Conservation (phyloP, 2,113 vertebrate species). For the Melanocharis versteri region DNA sequence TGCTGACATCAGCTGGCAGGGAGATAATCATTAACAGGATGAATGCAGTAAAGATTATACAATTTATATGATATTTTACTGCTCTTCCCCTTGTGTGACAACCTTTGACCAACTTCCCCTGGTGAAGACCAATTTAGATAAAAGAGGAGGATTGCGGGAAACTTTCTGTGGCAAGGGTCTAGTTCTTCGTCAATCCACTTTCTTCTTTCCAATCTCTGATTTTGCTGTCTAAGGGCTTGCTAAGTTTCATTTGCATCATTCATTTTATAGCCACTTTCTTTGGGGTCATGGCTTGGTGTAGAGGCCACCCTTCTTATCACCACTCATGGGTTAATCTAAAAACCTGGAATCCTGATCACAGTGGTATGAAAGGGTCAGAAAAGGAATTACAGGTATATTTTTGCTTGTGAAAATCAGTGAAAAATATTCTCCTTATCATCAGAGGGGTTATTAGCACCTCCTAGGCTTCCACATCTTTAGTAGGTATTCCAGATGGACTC, state of each 20-base stretch:
- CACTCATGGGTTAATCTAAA: background rate
- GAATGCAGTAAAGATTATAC: background rate
- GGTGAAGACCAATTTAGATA: background rate
- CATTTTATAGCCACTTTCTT: background rate
- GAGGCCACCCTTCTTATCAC: background rate
- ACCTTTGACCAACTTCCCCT: background rate
- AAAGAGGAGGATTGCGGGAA: background rate
- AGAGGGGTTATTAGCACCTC: background rate
- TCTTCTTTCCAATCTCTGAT: background rate
- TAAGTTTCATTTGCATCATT: background rate
- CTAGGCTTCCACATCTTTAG: background rate
- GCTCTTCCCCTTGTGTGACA: background rate
- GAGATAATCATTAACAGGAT: conserved; percentile 41
- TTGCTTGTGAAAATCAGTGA: background rate
- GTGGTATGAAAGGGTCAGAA: background rate
- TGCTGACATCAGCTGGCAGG: background rate
- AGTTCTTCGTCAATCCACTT: background rate
- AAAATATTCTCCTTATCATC: background rate
- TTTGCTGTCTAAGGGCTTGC: background rate
- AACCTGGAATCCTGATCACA: background rate
- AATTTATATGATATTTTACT: background rate
- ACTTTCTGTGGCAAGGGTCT: background rate
- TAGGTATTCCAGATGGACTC: background rate
- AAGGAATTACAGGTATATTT: background rate
- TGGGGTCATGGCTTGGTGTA: background rate